Base-by-base conservation (phyloP, 2,888 invertebrate species). In the Zaprionus obscuricornis region DNA sequence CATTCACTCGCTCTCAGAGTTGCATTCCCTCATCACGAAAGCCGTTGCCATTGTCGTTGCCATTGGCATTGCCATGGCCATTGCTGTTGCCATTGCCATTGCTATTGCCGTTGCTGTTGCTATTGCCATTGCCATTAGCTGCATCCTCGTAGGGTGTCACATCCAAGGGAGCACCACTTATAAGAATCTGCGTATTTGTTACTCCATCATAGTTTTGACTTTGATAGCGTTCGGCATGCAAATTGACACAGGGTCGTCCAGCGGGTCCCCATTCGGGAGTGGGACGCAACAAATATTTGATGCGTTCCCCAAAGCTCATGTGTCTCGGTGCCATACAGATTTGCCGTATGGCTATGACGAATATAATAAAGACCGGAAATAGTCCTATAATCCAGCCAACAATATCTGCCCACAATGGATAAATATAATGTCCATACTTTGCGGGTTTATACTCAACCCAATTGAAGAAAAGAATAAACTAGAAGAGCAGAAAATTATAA, bases 371-470 rank as follows among this genome's bases (percentile, higher is more conserved):
- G 4, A 96, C 93, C 0, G 96, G 95, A 47, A 95, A 87, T n/a
- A 95, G 91, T 0, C 96, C 94, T 36, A 96, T 89, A 0, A 93
- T 90, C 95, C 95, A 96, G 5, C 96, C 96, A 1, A 95, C 92
- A 0, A 92, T 93, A 84, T 95, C 94, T 0, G 96, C 96, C 95
- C 95, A 96, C 84, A 92, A 90, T 1, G 96, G 96, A 85, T 95
- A 96, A n/a, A 93, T 92, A 85, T 95, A 96, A 65, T 92, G 91
- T 0, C 94, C 95, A 77, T 94, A 94, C 0, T 92, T 93, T 0
- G 95, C 93, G 0, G 95, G 95, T 72, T 93, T 93, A 87, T 95
- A 95, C 84, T 95, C 94, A 42, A 95, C 92, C 95, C 95, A 94
- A 89, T 95, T 95, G 90, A 95, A 95, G 60, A 94, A 93, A 54